Evolutionary conservation across 2,888 invertebrate genomes (phyloP), one percentile per base, ranked within the genome.

Genomic region (Blastobasis lacticolella): DNA sequence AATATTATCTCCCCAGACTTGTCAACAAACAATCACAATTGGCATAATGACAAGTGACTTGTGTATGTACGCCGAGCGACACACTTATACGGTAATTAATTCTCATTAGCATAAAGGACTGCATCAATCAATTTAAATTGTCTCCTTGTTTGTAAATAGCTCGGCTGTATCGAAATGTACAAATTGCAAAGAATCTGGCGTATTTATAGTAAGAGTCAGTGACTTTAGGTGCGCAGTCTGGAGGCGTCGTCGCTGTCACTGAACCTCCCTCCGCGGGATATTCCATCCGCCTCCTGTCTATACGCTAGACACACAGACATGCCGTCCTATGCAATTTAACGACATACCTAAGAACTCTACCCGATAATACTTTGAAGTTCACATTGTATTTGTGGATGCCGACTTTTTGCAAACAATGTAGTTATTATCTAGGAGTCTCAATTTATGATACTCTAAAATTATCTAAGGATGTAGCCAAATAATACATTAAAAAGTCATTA

Each of bases 141-240:
- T 77, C 81, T 78, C 72, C 68, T 75, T 75, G 71, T 75, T 74
- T 78, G 70, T 75, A 77, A 79, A 81, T 82, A 82, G 73, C 66
- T 54, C 51, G 52, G 59, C 67, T 78, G 73, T 75, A 75, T 71
- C 71, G 63, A 77, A 70, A 57, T 56, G 61, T 67, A 67, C 72
- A 67, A 71, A 75, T 71, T 66, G 65, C 58, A 73, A 74, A 71
- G 73, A 73, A 73, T 71, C 60, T 58, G 49, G 37, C 57, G 59
- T 70, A 75, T 73, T 70, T 71, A 78, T 75, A 75, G 69, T 57
- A 54, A 64, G 64, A 70, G 79, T 81, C 78, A 78, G 64, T 79
- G 81, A 81, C 80, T 71, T 59, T 60, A 10, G 8, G 23, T 10
- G 49, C 52, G 56, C 49, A 50, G 57, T 57, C 58, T 63, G 60